Base-by-base conservation (phyloP, 2,113 vertebrate species). In the Hippocampus zosterae region DNA sequence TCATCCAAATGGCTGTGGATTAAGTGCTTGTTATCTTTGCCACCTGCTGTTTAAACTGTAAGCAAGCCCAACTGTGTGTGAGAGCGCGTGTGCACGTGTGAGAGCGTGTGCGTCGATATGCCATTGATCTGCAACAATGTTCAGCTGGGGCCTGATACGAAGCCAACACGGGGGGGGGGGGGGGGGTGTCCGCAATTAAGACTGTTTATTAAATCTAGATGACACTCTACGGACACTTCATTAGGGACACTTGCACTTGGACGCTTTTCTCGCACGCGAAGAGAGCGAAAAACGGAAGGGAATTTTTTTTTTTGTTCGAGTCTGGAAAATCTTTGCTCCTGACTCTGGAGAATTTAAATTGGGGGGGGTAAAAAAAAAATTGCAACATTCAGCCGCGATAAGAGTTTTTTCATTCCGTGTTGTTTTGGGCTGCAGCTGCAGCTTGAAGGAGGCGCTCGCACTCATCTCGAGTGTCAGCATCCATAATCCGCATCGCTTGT, bases 11-110 rank as follows among this genome's bases (percentile, higher is more conserved):
- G 80, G 77, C 77, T 72, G 72, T 5, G 13, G 81, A 87, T 86
- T 81, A 79, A 81, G 78, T 86, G 73, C 67, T 73, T 79, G 65
- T 80, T 84, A 84, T 90, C 83, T 78, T 64, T 80, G 69, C 83
- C 81, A 83, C 85, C 85, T 83, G 87, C 87, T 90, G 85, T 88
- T 85, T 81, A 76, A 86, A 84, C 81, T 44, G 78, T 76, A 85
- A 86, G 86, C 78, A 77, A 78, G 76, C 77, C 84, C 82, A 74
- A 84, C 29, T 65, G 78, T 80, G 77, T 65, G 23, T n/a, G 9
- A 60, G 23, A n/a, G 13, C 65, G 66, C 8, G 37, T 29, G 41
- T 53, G 76, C 61, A 0, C 44, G 56, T 67, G 57, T 68, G 75
- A 48, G 50, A 33, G 48, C 66, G 70, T 77, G 74, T 70, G 56